These are phyloP conservation scores for Drosophila insularis DNA, from an alignment of 1,140 invertebrate species.

Conservation along the genomic window DNA sequence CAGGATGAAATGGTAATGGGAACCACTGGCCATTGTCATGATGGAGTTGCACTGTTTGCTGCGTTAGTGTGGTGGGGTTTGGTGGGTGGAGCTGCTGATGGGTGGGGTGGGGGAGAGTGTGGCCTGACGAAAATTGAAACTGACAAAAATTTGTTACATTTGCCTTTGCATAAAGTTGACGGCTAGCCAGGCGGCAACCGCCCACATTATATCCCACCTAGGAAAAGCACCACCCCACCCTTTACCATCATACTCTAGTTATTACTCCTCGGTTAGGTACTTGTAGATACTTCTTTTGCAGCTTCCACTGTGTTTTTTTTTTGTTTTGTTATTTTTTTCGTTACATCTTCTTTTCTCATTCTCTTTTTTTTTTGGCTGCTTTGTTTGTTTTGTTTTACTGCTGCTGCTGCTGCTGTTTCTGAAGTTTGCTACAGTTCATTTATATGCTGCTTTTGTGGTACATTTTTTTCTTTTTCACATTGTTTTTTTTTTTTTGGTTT, in stretches of 20 bases:
- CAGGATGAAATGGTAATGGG: constrained; percentile 41
- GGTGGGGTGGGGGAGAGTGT: constrained; percentile 23
- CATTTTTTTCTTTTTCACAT: constrained; percentile 19
- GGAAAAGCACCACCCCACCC: not conserved
- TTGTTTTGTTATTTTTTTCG: constrained; percentile 5
- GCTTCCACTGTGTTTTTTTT: constrained; percentile 25
- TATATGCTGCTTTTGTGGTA: constrained; percentile 64
- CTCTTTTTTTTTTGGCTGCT: constrained; percentile 51
- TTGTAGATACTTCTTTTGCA: constrained; percentile 51
- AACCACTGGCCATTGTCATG: constrained; percentile 72
- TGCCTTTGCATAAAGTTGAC: constrained; percentile 70
- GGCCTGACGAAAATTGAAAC: constrained; percentile 75
- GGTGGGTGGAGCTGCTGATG: constrained; percentile 24
- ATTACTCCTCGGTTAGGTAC: constrained; percentile 45
- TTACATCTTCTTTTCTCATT: constrained; percentile 11
- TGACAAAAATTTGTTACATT: constrained; percentile 81
- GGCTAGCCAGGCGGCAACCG: constrained; percentile 14
- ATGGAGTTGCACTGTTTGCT: constrained; percentile 16
- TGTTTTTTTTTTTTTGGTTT: constrained; percentile 13
- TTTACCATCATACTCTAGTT: constrained; percentile 44
- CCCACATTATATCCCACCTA: not conserved
- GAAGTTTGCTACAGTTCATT: constrained; percentile 76
- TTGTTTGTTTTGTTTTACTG: constrained; percentile 75
- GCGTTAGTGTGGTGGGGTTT: not conserved
- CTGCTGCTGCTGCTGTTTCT: constrained; percentile 45